Base-by-base conservation (phyloP, 2,113 vertebrate species). In the Gobiocypris rarus region DNA sequence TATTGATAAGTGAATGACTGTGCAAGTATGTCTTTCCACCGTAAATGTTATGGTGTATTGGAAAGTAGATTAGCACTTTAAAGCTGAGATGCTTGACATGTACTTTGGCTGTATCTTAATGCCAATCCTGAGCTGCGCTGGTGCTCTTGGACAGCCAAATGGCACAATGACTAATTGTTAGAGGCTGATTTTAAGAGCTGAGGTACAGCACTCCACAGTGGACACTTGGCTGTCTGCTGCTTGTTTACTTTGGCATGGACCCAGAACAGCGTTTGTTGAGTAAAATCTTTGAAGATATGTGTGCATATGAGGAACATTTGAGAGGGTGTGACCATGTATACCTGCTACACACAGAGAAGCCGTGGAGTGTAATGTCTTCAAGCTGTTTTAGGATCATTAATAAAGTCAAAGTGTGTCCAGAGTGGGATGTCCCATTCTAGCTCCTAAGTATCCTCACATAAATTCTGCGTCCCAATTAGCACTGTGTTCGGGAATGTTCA, bases 151-250 rank as follows among this genome's bases (percentile, higher is more conserved):
- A 90, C 77, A 84, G 88, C 86, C 86, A 82, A 91, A 91, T 83
- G 78, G 89, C 84, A 92, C 88, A 87, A 91, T 93, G 90, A 92
- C 90, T 87, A 90, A 89, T 85, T 90, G 92, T 88, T 92, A 84
- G 86, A 90, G 90, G 90, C 90, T 88, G 89, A 15, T 17, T 65
- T 65, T 22, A 5, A 87, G 84, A 86, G 87, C 89, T 84, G 38
- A 0, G 10, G 8, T 91, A 89, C 88, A 93, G 83, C 52, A 83
- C 83, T 84, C 61, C 52, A 67, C 77, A 19, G 78, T 80, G 78
- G 84, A 75, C n/a, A 28, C 85, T 50, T 69, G 43, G 45, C 67
- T 74, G 65, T 70, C 45, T 38, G 48, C 74, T 75, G 59, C 63
- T 65, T 48, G 43, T 65, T 59, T 61, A 67, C 70, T 28, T 83